A percentile compares a stretch with the other conserved stretches of the same genome.
Evolutionary conservation across 2,888 invertebrate genomes (phyloP).

Genomic region (Hydrotaea cyrtoneurina): DNA sequence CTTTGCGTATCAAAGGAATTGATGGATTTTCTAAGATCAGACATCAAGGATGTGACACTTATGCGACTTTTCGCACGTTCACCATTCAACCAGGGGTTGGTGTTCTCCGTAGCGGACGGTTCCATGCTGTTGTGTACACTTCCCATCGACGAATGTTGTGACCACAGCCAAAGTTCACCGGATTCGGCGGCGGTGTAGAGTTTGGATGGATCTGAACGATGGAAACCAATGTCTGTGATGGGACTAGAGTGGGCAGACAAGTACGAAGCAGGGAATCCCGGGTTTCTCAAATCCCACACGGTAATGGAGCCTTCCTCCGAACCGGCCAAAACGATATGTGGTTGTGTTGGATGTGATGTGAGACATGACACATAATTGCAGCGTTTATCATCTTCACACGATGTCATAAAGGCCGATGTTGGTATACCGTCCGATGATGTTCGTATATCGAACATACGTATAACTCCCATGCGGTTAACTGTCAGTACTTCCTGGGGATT

Average conservation of each 20-base stretch:
- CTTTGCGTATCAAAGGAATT: constrained; percentile 91
- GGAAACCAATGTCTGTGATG: constrained; percentile 93
- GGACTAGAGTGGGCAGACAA: constrained; percentile 88
- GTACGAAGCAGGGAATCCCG: constrained; percentile 90
- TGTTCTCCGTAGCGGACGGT: constrained; percentile 68
- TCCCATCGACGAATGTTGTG: constrained; percentile 81
- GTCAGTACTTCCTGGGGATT: constrained; percentile 87
- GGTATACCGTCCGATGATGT: constrained; percentile 84
- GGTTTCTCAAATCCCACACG: constrained; percentile 94
- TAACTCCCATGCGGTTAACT: constrained; percentile 92
- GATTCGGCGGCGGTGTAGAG: constrained; percentile 89
- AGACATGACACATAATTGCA: constrained; percentile 87
- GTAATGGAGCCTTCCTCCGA: constrained; percentile 93
- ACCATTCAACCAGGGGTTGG: constrained; percentile 85
- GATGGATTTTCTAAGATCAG: constrained; percentile 88
- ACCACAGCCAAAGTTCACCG: constrained; percentile 96
- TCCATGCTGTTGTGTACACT: constrained; percentile 66
- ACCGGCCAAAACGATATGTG: constrained; percentile 91
- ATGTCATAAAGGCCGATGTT: constrained; percentile 85
- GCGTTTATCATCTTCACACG: constrained; percentile 85
- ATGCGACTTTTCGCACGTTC: constrained; percentile 85
- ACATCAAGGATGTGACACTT: constrained; percentile 85
- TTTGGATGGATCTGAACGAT: constrained; percentile 91
- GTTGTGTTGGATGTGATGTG: constrained; percentile 92
- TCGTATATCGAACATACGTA: constrained; percentile 94